Base-by-base conservation (phyloP, 2,797 vertebrate genomes). In the Furcifer pardalis region DNA sequence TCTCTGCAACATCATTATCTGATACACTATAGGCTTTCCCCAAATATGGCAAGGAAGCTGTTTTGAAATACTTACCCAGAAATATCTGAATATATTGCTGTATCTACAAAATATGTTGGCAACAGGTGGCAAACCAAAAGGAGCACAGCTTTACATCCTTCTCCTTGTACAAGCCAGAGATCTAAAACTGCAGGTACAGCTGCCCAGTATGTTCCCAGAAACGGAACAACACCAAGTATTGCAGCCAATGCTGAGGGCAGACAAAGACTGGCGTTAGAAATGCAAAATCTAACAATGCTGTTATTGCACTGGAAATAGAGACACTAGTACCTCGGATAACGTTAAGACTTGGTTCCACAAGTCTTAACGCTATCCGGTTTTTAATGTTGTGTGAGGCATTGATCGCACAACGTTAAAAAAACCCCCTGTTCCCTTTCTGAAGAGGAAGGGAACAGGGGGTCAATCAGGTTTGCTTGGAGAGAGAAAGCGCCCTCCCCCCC, bases 11-110 rank as follows among this genome's bases (percentile, higher is more conserved):
- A 56, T 19, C 52, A 56, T 56, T 5, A 56, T 56, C 19, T 56
- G 52, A 15, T 56, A 56, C 19, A 56, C 32, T 37, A 52, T 5
- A 76, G 15, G 40, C 32, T 7, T 46, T 77, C 69, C 71, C 32
- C 21, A 25, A 81, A 4, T n/a, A 81, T 7, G 12, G 3, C 37
- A 19, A 69, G 25, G 2, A 68, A 46, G 5, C 21, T 69, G 56
- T 40, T 30, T 37, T 62, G 42, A 42, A 5, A 72, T 86, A 95
- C 96, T 96, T 91, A 99, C 99, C 99, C 99, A 10, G 99, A 99
- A 94, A 99, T 99, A 93, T 99, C 99, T 0, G 98, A 99, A 94
- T 99, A 99, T 94, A 99, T 99, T 23, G 99, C 98, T 27, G 99
- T 99, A 88, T 99, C 99, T 68, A 99, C 98, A 85, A 98, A 99